Evolutionary conservation across 2,797 vertebrate species (phyloP), one percentile per base, ranked within the genome.

Genomic region (Diplodus sargus): DNA sequence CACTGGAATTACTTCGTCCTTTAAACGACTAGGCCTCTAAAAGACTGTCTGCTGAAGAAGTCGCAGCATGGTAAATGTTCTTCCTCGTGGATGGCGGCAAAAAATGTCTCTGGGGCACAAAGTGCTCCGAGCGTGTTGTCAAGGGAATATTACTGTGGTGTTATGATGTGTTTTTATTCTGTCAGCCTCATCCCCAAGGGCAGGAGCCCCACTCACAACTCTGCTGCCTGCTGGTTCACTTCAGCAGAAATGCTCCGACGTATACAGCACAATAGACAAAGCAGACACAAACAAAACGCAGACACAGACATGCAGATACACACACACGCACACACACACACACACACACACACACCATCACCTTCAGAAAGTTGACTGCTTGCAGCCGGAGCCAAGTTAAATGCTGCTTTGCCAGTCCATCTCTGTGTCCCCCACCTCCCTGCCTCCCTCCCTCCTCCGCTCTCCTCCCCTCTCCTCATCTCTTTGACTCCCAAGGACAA

Each of bases 401-500:
- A 92, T 75, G 76, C 90, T 82, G 79, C 81, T 90, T 84, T 86
- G 81, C 85, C 79, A 81, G 82, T 89, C 83, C 89, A 64, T 82
- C 85, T 73, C 82, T 45, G 70, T 22, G 16, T 73, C 74, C 76
- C 70, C 78, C 67, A 71, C 63, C 70, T 71, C 39, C 39, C 9
- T 39, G 63, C 78, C 13, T 57, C 59, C 39, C 77, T 67, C 74
- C 65, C 70, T 71, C 66, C 78, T 15, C 59, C 57, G 20, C 69
- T 15, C 76, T 67, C 79, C 84, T 87, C 86, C 78, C 83, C 59
- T 79, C 77, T 77, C 60, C 85, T 88, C 90, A 78, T 89, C 86
- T 89, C 85, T 90, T 82, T 78, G 89, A 88, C 89, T 92, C 88
- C 91, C 92, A 94, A 95, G 94, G 94, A 94, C 94, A 93, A 89